Conservation (phyloP, 2,113 vertebrate species). For the Corythornis cristatus region DNA sequence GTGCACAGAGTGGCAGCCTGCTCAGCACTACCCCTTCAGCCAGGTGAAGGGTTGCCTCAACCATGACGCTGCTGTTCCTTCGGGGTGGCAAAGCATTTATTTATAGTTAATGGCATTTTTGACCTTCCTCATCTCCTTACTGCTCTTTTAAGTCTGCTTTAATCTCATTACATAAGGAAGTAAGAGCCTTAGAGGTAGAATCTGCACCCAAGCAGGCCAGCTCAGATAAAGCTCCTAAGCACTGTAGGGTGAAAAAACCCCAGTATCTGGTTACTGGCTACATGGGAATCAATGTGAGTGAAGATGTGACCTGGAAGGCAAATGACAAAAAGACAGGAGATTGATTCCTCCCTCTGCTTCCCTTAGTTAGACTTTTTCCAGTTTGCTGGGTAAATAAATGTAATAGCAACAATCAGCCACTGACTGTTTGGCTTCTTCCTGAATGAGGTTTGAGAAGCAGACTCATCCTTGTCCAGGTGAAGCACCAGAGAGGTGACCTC, state of each 20-base stretch:
- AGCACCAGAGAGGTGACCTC: neutral
- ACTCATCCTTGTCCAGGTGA: neutral
- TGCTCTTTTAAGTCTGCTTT: constrained; percentile 45
- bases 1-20: neutral
- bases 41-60: neutral
- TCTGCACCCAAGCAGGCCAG: neutral
- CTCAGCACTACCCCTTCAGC: neutral
- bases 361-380: neutral
- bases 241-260: neutral
- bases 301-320: constrained; percentile 17
- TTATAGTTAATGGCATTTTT: constrained; percentile 33
- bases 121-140: constrained; percentile 36
- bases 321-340: neutral
- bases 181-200: constrained; percentile 49
- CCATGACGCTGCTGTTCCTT: neutral
- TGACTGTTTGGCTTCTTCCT: neutral
- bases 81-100: neutral
- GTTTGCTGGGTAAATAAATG: neutral
- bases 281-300: neutral
- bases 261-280: neutral
- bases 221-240: constrained; percentile 10
- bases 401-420: neutral
- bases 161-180: constrained; percentile 56
- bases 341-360: neutral
- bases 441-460: neutral